phyloP scores from a whole-genome alignment of 1,140 invertebrate species.

The Drosophila ohnishii region DNA sequence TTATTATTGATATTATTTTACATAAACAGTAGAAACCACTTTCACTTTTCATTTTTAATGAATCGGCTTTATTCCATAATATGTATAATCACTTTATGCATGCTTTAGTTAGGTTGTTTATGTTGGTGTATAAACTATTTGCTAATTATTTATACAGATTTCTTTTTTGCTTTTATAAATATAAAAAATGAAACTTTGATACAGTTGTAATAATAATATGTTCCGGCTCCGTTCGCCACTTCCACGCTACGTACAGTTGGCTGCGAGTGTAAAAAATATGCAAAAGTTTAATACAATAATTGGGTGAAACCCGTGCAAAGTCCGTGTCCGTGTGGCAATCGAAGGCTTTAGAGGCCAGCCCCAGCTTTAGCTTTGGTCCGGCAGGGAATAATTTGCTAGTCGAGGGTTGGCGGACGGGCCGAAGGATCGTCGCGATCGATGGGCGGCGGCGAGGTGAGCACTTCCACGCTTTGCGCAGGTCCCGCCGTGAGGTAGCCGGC shows the following conservation, averaged over 20 bases:
- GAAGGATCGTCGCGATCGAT: slow-evolving; percentile 86
- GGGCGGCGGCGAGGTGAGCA: slow-evolving; percentile 91
- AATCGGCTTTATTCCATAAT: slow-evolving; percentile 71
- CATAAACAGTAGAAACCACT: no score
- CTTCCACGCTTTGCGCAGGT: slow-evolving; percentile 87
- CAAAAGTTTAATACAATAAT: slow-evolving; percentile 77
- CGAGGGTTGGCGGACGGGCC: slow-evolving; percentile 67
- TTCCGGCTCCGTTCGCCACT: slow-evolving; percentile 17
- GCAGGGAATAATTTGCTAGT: slow-evolving; percentile 63
- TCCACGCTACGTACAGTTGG: slow-evolving; percentile 34
- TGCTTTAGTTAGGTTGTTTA: slow-evolving; percentile 67
- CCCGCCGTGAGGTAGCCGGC: slow-evolving; percentile 93
- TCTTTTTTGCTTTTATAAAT: slow-evolving; percentile 68
- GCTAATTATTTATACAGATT: slow-evolving; percentile 72
- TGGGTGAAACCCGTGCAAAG: slow-evolving; percentile 35
- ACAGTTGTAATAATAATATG: slow-evolving; percentile 60
- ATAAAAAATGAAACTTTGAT: slow-evolving; percentile 80
- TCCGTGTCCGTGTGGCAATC: slow-evolving; percentile 36
- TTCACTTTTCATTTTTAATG: slow-evolving; percentile 59
- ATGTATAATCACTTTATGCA: slow-evolving; percentile 80
- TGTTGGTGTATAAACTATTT: slow-evolving; percentile 60
- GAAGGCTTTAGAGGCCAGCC: slow-evolving; percentile 33
- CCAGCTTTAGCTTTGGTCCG: slow-evolving; percentile 35
- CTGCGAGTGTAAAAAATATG: slow-evolving; percentile 58
- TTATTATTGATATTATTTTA: no score